Evolutionary conservation across 2,888 invertebrate species (phyloP).

Genomic region (Rotaria magnacalcarata): DNA sequence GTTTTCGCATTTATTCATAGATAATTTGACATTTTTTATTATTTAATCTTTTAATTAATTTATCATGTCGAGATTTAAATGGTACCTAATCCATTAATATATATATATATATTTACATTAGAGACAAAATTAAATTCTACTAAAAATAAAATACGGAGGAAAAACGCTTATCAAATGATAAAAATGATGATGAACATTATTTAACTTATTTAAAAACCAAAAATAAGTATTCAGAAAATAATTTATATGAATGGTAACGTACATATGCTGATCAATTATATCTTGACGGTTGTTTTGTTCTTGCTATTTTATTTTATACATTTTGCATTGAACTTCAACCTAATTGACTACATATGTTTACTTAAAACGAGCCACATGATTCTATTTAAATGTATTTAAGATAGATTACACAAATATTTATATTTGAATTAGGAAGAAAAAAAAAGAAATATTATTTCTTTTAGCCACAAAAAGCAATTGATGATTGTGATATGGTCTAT

Average conservation of each 20-base stretch:
- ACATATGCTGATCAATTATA: slow-evolving; percentile 26
- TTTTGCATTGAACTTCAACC: not conserved
- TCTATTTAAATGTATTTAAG: slow-evolving; percentile 8
- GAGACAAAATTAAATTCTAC: too few relatives aligned
- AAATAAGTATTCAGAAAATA: not conserved
- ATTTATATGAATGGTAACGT: slow-evolving; percentile 13
- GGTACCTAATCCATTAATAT: too few relatives aligned
- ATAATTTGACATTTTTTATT: too few relatives aligned
- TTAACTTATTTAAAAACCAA: not conserved
- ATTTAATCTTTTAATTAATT: too few relatives aligned
- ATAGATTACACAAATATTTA: not conserved
- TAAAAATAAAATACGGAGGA: too few relatives aligned
- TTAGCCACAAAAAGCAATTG: slow-evolving; percentile 25
- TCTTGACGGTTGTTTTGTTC: not conserved
- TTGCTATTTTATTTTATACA: slow-evolving; percentile 6
- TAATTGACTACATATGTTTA: not conserved
- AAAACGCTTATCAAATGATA: too few relatives aligned
- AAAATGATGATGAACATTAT: not conserved
- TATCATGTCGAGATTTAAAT: too few relatives aligned
- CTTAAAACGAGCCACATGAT: not conserved
- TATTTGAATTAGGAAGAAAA: too few relatives aligned
- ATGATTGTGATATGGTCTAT: not conserved
- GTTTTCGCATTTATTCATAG: too few relatives aligned
- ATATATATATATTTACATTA: too few relatives aligned
- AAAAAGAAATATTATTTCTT: too few relatives aligned